These are phyloP conservation scores for Synanceia verrucosa DNA, from an alignment of 2,797 vertebrate species.

Conservation along the genomic window DNA sequence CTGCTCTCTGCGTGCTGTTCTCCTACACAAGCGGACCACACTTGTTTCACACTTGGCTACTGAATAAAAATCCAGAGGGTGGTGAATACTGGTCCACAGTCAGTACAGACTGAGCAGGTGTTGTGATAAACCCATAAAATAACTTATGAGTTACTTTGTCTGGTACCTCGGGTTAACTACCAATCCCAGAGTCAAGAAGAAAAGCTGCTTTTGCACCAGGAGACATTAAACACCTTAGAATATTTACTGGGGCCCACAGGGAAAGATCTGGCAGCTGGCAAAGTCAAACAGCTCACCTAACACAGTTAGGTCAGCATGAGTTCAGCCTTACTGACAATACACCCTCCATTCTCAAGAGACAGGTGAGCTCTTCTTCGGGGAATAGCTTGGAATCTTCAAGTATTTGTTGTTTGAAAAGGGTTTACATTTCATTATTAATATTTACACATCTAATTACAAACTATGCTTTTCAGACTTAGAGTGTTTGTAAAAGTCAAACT, in stretches of 20 bases:
- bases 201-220: constrained; percentile 53
- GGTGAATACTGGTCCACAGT: constrained; percentile 13
- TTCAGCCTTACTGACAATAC: constrained; percentile 46
- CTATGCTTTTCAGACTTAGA: not conserved
- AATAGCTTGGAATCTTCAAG: constrained; percentile 20
- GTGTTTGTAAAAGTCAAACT: not conserved
- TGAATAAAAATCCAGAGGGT: constrained; percentile 42
- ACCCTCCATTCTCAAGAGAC: constrained; percentile 10
- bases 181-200: constrained; percentile 54
- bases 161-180: constrained; percentile 45
- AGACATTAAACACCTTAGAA: constrained; percentile 61
- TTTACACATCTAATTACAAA: constrained; percentile 21
- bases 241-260: constrained; percentile 59
- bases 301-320: constrained; percentile 50
- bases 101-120: constrained; percentile 8
- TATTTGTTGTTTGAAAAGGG: constrained; percentile 33
- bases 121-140: constrained; percentile 33
- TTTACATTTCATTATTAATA: constrained; percentile 25
- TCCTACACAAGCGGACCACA: constrained; percentile 32
- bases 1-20: constrained; percentile 53
- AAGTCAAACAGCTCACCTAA: constrained; percentile 68
- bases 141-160: constrained; percentile 23
- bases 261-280: constrained; percentile 59
- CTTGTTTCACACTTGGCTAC: constrained; percentile 38
- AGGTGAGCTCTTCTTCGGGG: constrained; percentile 1